Base-by-base conservation (phyloP, 2,113 vertebrate genomes). In the Brachyhypopomus occidentalis region DNA sequence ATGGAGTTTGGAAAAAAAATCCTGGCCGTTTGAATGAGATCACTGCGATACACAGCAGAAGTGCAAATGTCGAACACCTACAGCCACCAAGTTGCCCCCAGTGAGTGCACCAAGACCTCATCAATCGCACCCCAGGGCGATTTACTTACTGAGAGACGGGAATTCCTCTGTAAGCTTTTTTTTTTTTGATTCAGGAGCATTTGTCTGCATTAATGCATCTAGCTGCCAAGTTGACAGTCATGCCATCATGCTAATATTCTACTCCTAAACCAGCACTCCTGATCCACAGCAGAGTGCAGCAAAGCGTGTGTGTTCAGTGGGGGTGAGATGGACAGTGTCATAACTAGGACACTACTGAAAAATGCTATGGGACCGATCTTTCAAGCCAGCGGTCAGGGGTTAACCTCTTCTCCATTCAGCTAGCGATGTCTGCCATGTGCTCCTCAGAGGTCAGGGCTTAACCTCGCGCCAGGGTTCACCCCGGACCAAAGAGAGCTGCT, bases 221-320 rank as follows among this genome's bases (percentile, higher is more conserved):
- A 52, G 45, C 45, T 52, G 12, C 45, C 45, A 52, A 52, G 45
- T 2, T 16, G 22, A 25, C 60, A 25, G 62, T 17, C 27, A 5
- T 9, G 27, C 25, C 25, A 30, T 63, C 60, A 23, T n/a, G 14
- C 55, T 36, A 41, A 48, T 20, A 8, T 14, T 38, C n/a, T 16
- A 59, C 5, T 48, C 41, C 58, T 75, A 93, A 94, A 95, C 94
- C 94, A 94, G 90, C 89, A 88, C 90, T 52, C 12, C 12, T 85
- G 90, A 87, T 82, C 90, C 93, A 93, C 92, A 11, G 12, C 7
- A 14, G 93, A 64, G 23, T 63, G 1, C 5, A 16, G 23, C 11
- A 14, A 23, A 4, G 45, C 11, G 5, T 27, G 8, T 52, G 45
- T 52, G 45, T 8, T 2, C 45, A 41, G 41, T 41, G 5, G 9